Base-by-base conservation (phyloP, 2,888 invertebrate genomes). In the Pristionchus mayeri region DNA sequence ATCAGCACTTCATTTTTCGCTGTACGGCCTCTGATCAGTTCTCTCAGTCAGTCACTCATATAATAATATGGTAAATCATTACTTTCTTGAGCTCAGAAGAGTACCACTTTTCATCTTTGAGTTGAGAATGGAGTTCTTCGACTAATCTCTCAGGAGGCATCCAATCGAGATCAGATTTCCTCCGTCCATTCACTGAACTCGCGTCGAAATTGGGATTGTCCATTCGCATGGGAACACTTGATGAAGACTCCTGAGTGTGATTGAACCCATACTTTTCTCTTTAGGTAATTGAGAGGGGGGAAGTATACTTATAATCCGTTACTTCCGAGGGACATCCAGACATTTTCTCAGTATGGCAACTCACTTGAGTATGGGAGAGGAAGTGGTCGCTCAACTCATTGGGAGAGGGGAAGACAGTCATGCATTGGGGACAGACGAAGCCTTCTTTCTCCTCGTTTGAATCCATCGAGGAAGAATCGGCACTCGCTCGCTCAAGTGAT, bases 361-460 rank as follows among this genome's bases (percentile, higher is more conserved):
- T n/a, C 7, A 87, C 88, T 83, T 88, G 85, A 34, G 85, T 54
- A 82, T 90, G 90, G 21, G 85, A 79, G 40, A 86, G 86, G 84
- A 90, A 90, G 81, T 90, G 90, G 7, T 50, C 44, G 18, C 87
- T 86, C 0, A 90, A 84, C 57, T 87, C 87, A 78, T 90, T 89
- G 13, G 89, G 88, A 24, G 87, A 84, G 2, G 85, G 85, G 16
- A 88, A 88, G 27, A 86, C 85, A 11, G 81, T 80, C 90, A 90
- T 90, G 85, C 90, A 90, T 27, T 88, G 86, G 2, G 90, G 90
- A 71, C 90, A 90, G n/a, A 89, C 95, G 95, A 91, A 96, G 95
- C 93, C 93, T 57, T 83, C 71, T 24, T 71, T 76, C 37, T 76
- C 67, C 16, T 84, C 57, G 18, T 85, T 85, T 50, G 79, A 54